Conservation (phyloP, 2,888 invertebrate genomes). For the Nemapogon koenigi region DNA sequence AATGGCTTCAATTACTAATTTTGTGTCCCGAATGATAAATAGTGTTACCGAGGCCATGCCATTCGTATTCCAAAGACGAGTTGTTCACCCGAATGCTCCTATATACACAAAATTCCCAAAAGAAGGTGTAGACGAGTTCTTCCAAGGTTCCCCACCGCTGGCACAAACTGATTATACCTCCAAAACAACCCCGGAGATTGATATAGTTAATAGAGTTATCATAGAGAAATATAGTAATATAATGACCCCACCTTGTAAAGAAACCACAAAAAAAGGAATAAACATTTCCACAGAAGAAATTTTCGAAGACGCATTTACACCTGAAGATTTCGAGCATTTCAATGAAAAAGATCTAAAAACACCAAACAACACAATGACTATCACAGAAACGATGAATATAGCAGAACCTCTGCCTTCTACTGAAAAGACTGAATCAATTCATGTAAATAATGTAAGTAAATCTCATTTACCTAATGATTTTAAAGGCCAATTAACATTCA, state of each 20-base stretch:
- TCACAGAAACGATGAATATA: slow-evolving; percentile 18
- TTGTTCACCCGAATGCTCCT: slow-evolving; percentile 22
- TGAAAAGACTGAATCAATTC: slow-evolving; percentile 7
- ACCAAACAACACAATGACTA: slow-evolving; percentile 16
- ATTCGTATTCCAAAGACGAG: slow-evolving; percentile 27
- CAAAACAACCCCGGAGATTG: too few species aligned
- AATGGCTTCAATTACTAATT: slow-evolving; percentile 2
- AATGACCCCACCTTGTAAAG: slow-evolving; percentile 36
- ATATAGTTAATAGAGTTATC: background rate
- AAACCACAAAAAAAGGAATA: slow-evolving; percentile 37
- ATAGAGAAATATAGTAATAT: slow-evolving; percentile 16
- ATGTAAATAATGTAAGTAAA: background rate
- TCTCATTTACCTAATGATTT: slow-evolving; percentile 6
- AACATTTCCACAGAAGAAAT: slow-evolving; percentile 31
- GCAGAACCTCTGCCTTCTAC: slow-evolving; percentile 17
- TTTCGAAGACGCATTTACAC: slow-evolving; percentile 43
- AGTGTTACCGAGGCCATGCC: slow-evolving; percentile 33
- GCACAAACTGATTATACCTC: too few species aligned
- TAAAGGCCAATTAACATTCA: slow-evolving; percentile 10
- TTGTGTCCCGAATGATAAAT: slow-evolving; percentile 17
- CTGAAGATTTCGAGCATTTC: slow-evolving; percentile 30
- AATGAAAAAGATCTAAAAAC: slow-evolving; percentile 8
- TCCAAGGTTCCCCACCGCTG: too few species aligned
- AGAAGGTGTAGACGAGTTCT: too few species aligned
- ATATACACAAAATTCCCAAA: too few species aligned